Evolutionary conservation across 2,797 vertebrate species (phyloP).

Genomic region (Arremon brunneinucha): DNA sequence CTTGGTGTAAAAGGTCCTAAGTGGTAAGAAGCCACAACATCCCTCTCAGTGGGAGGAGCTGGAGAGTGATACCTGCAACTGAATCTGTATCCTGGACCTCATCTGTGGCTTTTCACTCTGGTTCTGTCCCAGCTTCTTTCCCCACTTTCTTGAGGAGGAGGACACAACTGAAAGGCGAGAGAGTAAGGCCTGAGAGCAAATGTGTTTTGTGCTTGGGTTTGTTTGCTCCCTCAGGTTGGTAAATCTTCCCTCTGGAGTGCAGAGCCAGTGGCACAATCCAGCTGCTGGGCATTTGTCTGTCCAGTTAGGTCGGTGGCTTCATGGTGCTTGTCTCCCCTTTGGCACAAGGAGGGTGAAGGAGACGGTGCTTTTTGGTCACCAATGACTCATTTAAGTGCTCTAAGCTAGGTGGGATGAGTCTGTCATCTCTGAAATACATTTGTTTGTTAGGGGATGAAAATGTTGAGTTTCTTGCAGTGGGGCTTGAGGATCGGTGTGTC

Average conservation of each 20-base stretch:
- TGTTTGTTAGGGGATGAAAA: neutral
- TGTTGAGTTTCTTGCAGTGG: neutral
- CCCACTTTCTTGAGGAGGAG: neutral
- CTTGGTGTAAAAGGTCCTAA: neutral
- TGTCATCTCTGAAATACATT: neutral
- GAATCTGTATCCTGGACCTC: neutral
- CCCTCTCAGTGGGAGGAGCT: neutral
- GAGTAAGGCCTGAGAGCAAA: neutral
- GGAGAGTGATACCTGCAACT: neutral
- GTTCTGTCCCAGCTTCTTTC: neutral
- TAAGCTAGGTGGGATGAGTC: neutral
- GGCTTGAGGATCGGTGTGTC: neutral
- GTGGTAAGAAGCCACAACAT: neutral
- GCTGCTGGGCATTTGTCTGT: neutral
- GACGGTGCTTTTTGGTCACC: neutral
- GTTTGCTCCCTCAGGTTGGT: neutral
- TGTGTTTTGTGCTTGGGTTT: accelerated
- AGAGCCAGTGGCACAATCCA: neutral
- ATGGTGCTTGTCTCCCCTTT: neutral
- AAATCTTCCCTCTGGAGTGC: neutral
- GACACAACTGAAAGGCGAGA: neutral
- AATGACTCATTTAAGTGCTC: neutral
- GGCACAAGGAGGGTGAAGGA: neutral
- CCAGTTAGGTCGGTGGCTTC: accelerated
- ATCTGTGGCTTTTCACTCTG: accelerated